phyloP scores from a whole-genome alignment of 2,888 invertebrate genomes.

The Spisula solida region DNA sequence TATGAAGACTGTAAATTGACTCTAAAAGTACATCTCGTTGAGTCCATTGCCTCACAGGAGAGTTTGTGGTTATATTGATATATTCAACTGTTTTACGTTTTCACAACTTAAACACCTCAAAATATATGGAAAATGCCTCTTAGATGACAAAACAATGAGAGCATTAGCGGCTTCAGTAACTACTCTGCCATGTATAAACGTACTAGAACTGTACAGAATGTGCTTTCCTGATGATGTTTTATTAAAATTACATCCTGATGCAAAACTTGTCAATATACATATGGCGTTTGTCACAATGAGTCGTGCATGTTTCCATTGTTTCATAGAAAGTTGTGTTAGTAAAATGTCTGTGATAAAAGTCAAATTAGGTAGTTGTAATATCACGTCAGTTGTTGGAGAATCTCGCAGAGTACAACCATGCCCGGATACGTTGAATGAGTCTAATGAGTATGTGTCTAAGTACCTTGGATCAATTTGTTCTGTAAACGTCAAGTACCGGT shows the following conservation, averaged over 20 bases:
- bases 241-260: background rate
- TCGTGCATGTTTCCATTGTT: background rate
- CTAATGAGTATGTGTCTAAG: background rate
- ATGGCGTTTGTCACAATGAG: background rate
- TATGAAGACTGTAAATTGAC: background rate
- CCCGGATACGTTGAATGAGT: background rate
- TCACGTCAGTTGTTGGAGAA: background rate
- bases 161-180: background rate
- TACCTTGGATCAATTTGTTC: background rate
- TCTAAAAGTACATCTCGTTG: background rate
- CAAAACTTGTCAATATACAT: background rate
- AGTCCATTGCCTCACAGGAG: background rate
- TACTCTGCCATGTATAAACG: background rate
- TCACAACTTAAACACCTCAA: conserved; percentile 2
- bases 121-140: background rate
- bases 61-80: background rate
- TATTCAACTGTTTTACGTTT: background rate
- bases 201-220: background rate
- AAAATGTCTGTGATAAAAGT: background rate
- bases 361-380: background rate
- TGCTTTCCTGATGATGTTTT: background rate
- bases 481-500: background rate
- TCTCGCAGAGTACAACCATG: background rate
- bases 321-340: background rate
- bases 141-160: background rate